Conservation (phyloP, 2,888 invertebrate species). For the Theretra japonica region DNA sequence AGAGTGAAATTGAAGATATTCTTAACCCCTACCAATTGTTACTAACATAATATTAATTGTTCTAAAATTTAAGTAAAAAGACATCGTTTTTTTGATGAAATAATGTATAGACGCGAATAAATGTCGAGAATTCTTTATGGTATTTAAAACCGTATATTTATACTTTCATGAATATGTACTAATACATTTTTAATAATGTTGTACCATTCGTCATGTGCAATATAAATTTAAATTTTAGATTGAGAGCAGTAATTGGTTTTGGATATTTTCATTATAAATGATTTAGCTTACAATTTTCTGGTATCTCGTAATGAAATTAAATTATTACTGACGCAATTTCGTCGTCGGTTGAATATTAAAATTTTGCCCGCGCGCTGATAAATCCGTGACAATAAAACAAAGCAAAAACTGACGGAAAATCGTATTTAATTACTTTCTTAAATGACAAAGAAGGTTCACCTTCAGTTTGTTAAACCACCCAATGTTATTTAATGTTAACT, state of each 20-base stretch:
- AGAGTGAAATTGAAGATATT: conserved; percentile 51
- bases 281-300: conserved; percentile 45
- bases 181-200: too few species aligned
- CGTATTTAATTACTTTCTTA: conserved; percentile 28
- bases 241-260: too few species aligned
- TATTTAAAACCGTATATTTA: too few species aligned
- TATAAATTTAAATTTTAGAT: too few species aligned
- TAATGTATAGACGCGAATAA: background rate
- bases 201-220: too few species aligned
- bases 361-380: background rate
- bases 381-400: conserved; percentile 4
- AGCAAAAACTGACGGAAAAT: conserved; percentile 30
- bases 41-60: background rate
- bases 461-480: conserved; percentile 19
- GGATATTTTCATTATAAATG: too few species aligned
- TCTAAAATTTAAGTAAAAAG: background rate
- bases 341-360: background rate
- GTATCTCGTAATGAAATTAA: conserved; percentile 20
- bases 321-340: conserved; percentile 5
- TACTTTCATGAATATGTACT: too few species aligned
- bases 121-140: conserved; percentile 16
- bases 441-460: conserved; percentile 22
- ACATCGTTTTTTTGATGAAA: background rate
- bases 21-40: conserved; percentile 33
- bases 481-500: conserved; percentile 18